Conservation (phyloP, 2,888 invertebrate species). For the Mechanitis mazaeus region DNA sequence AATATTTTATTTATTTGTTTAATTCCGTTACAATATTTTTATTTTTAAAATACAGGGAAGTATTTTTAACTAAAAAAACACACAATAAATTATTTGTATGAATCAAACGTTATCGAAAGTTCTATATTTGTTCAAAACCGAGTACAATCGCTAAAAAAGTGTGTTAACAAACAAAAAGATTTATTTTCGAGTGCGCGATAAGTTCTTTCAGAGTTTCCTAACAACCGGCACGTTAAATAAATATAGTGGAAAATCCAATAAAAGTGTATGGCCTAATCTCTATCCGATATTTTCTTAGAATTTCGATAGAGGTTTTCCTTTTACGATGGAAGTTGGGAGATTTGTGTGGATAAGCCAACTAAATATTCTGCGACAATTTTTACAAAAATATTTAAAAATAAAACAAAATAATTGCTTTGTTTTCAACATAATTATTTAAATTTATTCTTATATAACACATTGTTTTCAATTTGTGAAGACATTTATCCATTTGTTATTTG, state of each 20-base stretch:
- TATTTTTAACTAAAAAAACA: constrained; percentile 30
- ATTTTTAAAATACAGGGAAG: neutral
- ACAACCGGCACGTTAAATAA: constrained; percentile 63
- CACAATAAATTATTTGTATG: constrained; percentile 52
- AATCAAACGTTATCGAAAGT: constrained; percentile 49
- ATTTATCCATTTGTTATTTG: too few relatives aligned
- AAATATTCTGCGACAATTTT: too few relatives aligned
- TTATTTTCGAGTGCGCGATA: constrained; percentile 66
- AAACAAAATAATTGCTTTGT: too few relatives aligned
- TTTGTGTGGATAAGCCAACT: constrained; percentile 38
- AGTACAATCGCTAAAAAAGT: constrained; percentile 48
- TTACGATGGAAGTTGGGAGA: constrained; percentile 35
- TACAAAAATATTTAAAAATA: too few relatives aligned
- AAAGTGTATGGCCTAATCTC: constrained; percentile 75
- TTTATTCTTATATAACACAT: too few relatives aligned
- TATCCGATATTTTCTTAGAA: constrained; percentile 74
- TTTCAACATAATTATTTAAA: too few relatives aligned
- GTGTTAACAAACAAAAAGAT: constrained; percentile 75
- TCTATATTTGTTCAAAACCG: constrained; percentile 42
- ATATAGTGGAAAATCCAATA: constrained; percentile 73
- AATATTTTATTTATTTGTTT: too few relatives aligned
- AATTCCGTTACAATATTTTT: too few relatives aligned
- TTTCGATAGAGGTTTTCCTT: constrained; percentile 68
- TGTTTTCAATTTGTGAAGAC: too few relatives aligned
- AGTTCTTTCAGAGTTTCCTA: constrained; percentile 50